A percentile compares a stretch with the other conserved stretches of the same genome.
These are phyloP conservation scores for Lasioglossum zephyrum DNA, from an alignment of 2,888 invertebrate species.

Conservation along the genomic window DNA sequence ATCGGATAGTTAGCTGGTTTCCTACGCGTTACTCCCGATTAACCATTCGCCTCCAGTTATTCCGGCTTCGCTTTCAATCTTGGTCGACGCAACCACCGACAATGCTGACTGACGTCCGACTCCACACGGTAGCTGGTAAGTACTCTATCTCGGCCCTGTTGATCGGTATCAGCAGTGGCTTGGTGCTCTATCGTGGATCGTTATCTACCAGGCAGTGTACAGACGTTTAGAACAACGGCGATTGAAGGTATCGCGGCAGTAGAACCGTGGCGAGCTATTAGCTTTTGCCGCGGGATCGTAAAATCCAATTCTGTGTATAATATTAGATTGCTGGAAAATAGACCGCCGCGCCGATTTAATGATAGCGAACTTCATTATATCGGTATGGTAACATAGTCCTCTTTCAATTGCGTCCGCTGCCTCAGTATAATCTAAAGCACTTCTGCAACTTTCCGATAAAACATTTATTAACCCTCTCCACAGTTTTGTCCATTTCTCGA, in stretches of 20 bases:
- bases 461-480: no score
- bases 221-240: constrained; percentile 51
- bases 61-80: constrained; percentile 64
- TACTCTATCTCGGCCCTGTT: constrained; percentile 63
- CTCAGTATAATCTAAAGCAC: background rate
- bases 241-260: constrained; percentile 42
- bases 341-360: background rate
- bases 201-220: constrained; percentile 54
- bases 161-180: constrained; percentile 58
- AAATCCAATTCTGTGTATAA: constrained; percentile 15
- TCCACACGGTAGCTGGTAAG: constrained; percentile 62
- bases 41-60: constrained; percentile 61
- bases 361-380: background rate
- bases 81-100: constrained; percentile 53
- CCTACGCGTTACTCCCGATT: constrained; percentile 58
- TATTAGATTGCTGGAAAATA: background rate
- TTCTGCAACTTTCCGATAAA: no score
- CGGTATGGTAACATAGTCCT: background rate
- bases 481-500: no score
- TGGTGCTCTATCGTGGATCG: constrained; percentile 56
- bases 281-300: constrained; percentile 25
- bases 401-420: background rate
- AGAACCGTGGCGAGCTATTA: constrained; percentile 48
- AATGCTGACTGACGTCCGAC: constrained; percentile 55
- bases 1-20: constrained; percentile 38